Base-by-base conservation (phyloP, 1,140 invertebrate species). In the Aradophagus sp. region DNA sequence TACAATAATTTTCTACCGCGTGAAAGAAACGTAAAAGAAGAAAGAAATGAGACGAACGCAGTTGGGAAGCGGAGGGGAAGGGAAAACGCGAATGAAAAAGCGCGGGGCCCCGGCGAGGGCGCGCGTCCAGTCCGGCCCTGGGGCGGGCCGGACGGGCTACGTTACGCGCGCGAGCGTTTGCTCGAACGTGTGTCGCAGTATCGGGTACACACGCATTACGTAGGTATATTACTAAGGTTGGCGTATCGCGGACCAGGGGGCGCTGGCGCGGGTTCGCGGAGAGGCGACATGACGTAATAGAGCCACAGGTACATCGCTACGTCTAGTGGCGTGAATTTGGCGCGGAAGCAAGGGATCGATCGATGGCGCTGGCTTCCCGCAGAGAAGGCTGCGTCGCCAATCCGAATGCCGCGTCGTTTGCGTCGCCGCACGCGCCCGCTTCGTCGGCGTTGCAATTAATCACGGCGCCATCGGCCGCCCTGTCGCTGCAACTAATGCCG, bases 361-460 rank as follows among this genome's bases (percentile, higher is more conserved):
- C 68, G 68, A 55, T 65, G 68, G 68, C 61, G 61, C 61, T 72
- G 68, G 48, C 48, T 72, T 53, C 68, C 68, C 68, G 48, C 68
- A 72, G 56, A 65, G 56, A 72, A 72, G 48, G 61, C 69, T 66
- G 69, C 69, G 55, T 66, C 69, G 69, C 69, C 69, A 72, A 72
- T 72, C 61, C 55, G 69, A 66, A 62, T 61, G 48, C 41, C 48
- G 59, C 65, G 65, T 67, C 68, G 16, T 65, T 65, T 65, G 68
- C 59, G 39, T 62, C 50, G 66, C 32, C 39, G 69, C 56, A 35
- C 59, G 50, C 48, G 48, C 44, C n/a, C 53, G 59, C 52, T 52
- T 61, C 58, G 68, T 65, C 61, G 45, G 36, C 58, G 48, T 19
- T 53, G 62, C 69, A 63, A 73, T 73, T 73, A 73, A 73, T 73